These are phyloP conservation scores for Phylloscopus trochiloides DNA, from an alignment of 2,113 vertebrate species.

Conservation along the genomic window DNA sequence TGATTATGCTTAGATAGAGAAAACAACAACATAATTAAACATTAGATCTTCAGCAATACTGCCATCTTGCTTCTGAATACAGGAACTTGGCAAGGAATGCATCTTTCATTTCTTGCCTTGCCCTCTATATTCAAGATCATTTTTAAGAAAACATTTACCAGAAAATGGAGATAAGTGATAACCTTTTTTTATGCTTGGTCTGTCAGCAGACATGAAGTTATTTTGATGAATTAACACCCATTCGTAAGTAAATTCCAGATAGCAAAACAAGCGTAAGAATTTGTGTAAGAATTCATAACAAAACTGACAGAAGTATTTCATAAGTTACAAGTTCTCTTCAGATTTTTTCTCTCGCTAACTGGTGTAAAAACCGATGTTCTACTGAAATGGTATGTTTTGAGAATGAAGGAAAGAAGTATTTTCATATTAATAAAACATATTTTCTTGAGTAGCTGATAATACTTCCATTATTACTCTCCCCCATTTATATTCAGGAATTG, in stretches of 20 bases:
- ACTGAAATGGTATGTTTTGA: neutral
- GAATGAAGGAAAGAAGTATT: neutral
- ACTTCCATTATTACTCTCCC: neutral
- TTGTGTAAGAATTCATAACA: neutral
- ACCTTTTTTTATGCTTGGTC: neutral
- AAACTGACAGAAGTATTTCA: neutral
- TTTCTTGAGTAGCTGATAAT: neutral
- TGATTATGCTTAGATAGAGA: constrained; percentile 6
- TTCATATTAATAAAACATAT: neutral
- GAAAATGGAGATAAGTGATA: neutral
- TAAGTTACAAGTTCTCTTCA: neutral
- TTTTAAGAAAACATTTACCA: neutral
- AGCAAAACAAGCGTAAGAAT: neutral
- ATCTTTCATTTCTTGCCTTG: neutral
- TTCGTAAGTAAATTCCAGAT: neutral
- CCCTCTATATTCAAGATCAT: fast-evolving
- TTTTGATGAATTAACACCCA: neutral
- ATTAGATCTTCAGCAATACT: constrained; percentile 47
- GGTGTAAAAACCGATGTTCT: neutral
- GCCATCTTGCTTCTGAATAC: constrained; percentile 49
- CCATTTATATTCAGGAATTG: neutral
- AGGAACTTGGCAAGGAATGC: neutral
- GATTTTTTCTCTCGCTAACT: neutral
- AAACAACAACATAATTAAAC: constrained; percentile 41
- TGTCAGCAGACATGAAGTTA: neutral